Percentiles rank a stretch among this genome's conserved stretches.
These are phyloP conservation scores for Phrynocephalus guinanensis DNA, from an alignment of 2,797 vertebrate species.

Conservation along the genomic window DNA sequence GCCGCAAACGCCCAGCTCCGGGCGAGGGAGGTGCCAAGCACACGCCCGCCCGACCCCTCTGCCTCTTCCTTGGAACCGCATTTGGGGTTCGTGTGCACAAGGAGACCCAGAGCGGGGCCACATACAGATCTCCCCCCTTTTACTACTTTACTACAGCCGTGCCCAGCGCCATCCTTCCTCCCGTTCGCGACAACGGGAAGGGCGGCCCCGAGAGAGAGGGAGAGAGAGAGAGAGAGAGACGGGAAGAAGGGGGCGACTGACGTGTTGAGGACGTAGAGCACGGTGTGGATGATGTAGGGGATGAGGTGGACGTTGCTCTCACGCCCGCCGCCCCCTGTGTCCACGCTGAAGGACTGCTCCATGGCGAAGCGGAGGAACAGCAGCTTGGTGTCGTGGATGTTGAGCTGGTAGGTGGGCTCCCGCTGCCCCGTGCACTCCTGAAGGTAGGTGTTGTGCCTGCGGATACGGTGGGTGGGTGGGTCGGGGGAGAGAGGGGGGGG, in stretches of 20 bases:
- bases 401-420: conserved; percentile 98
- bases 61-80: too few species aligned
- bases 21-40: too few species aligned
- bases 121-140: too few species aligned
- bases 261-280: conserved; percentile 99
- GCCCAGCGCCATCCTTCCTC: too few species aligned
- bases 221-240: background rate
- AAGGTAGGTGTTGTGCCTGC: conserved; percentile 98
- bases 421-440: conserved; percentile 98
- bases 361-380: conserved; percentile 96
- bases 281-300: conserved; percentile 98
- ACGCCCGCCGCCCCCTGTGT: conserved; percentile 94
- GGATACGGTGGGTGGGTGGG: background rate
- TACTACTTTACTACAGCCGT: too few species aligned
- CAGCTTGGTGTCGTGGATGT: conserved; percentile 97
- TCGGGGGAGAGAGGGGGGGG: too few species aligned
- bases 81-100: too few species aligned
- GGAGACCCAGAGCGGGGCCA: too few species aligned
- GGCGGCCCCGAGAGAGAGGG: background rate
- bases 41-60: too few species aligned
- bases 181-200: too few species aligned
- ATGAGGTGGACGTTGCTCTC: conserved; percentile 99
- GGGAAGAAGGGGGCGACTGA: conserved; percentile 73
- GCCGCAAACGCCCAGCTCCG: too few species aligned
- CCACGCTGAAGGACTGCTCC: conserved; percentile 98